Base-by-base conservation (phyloP, 2,888 invertebrate genomes). In the Imbricaverruca yamaguchii region DNA sequence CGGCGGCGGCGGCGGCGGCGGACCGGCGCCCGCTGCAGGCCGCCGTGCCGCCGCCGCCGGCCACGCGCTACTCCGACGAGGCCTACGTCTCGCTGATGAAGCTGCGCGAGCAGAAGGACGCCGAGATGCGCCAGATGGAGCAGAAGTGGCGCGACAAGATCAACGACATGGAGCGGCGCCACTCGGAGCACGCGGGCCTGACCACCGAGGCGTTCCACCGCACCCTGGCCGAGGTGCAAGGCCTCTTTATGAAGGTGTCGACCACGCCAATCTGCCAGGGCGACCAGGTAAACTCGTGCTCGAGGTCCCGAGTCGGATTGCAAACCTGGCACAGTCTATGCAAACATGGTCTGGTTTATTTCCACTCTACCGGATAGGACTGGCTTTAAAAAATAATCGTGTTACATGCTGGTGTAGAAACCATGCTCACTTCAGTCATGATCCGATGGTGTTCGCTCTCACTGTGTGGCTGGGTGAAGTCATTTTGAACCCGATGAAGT, bases 91-190 rank as follows among this genome's bases (percentile, higher is more conserved):
- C 82, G 67, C 74, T 83, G 39, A 81, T 83, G 81, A 80, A 83
- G 57, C 82, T 84, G 23, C 80, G 82, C 39, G 83, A 84, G 67
- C 83, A 84, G 77, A 83, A 83, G 74, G 83, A 84, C 80, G 80
- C 81, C 65, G 83, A 83, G 59, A 80, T 84, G 13, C 80, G 82
- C 57, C 65, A 81, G 63, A 81, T 82, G 21, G 81, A 83, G 59
- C 81, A 81, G 56, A 81, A 80, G 2, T 84, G 84, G 84, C 81
- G 82, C 21, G 80, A 80, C 7, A 84, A 84, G 69, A 81, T 84
- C 81, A 80, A 82, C 1, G 69, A 81, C 21, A 82, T 83, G 80
- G 84, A 84, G 67, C 57, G 82, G 53, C 82, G 83, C 82, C 83
- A 82, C 80, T 81, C 81, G 25, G 82, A 83, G 79, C 83, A 82